These are phyloP conservation scores for Tautogolabrus adspersus DNA, from an alignment of 2,113 vertebrate genomes.

Conservation along the genomic window DNA sequence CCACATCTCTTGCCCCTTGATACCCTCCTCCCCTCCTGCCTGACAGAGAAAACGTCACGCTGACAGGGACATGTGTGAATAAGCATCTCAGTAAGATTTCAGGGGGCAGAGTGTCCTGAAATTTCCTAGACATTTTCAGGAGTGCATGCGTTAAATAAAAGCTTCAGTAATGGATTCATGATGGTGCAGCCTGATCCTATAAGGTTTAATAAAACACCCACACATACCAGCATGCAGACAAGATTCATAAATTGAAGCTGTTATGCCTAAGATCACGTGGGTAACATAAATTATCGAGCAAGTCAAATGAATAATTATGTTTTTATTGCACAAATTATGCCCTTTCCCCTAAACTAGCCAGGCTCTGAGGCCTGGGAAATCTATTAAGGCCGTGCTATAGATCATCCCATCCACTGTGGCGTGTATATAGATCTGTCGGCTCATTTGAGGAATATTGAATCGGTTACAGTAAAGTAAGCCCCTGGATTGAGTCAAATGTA, in stretches of 20 bases:
- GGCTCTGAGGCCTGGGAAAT: conserved; percentile 81
- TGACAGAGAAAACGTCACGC: no score
- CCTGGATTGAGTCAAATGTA: conserved; percentile 85
- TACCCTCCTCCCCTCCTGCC: no score
- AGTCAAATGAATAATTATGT: conserved; percentile 85
- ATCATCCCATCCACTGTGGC: conserved; percentile 82
- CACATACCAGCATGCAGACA: background rate
- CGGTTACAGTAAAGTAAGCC: conserved; percentile 88
- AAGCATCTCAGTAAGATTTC: no score
- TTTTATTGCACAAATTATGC: conserved; percentile 84
- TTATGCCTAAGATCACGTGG: conserved; percentile 38
- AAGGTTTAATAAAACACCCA: conserved; percentile 3
- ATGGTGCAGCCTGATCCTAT: background rate
- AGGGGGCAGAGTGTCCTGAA: no score
- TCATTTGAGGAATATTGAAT: conserved; percentile 88
- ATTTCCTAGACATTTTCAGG: background rate
- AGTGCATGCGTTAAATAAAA: background rate
- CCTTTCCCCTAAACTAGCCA: conserved; percentile 75
- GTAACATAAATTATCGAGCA: conserved; percentile 80
- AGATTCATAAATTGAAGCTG: conserved; percentile 23
- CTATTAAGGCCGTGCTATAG: conserved; percentile 84
- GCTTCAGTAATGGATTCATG: background rate
- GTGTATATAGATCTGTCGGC: conserved; percentile 73
- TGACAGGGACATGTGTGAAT: no score
- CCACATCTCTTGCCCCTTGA: no score